Evolutionary conservation across 2,888 invertebrate species (phyloP).

Genomic region (Frankliniella fusca): DNA sequence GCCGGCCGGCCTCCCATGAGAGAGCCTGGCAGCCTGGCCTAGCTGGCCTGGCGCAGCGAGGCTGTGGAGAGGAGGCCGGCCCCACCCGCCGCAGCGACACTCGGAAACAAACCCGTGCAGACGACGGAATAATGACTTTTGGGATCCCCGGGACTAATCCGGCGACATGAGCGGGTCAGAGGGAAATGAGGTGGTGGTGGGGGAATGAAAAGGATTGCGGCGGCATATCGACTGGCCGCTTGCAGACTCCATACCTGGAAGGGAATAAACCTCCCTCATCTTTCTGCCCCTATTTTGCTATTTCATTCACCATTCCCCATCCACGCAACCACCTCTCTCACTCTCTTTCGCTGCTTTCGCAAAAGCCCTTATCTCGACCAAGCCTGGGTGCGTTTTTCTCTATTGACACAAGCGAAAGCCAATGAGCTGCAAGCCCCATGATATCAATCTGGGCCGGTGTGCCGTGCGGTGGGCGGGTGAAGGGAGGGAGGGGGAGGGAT

Average conservation of each 20-base stretch:
- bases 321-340: not conserved
- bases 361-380: not conserved
- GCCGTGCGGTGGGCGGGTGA: not conserved
- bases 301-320: too few species aligned
- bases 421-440: constrained; percentile 8
- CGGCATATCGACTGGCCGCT: not conserved
- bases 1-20: not conserved
- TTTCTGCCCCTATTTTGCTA: too few species aligned
- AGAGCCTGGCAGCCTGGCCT: too few species aligned
- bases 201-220: not conserved
- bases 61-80: not conserved
- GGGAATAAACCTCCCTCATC: too few species aligned
- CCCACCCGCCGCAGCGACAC: not conserved
- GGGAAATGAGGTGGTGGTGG: not conserved
- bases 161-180: not conserved
- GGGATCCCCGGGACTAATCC: not conserved
- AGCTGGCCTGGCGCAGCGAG: not conserved
- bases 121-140: constrained; percentile 23
- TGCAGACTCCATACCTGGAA: too few species aligned
- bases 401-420: constrained; percentile 17
- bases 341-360: not conserved
- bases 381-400: not conserved
- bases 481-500: not conserved
- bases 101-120: constrained; percentile 2
- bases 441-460: not conserved